These are phyloP conservation scores for Eupithecia vulgata DNA, from an alignment of 2,888 invertebrate species.

Conservation along the genomic window DNA sequence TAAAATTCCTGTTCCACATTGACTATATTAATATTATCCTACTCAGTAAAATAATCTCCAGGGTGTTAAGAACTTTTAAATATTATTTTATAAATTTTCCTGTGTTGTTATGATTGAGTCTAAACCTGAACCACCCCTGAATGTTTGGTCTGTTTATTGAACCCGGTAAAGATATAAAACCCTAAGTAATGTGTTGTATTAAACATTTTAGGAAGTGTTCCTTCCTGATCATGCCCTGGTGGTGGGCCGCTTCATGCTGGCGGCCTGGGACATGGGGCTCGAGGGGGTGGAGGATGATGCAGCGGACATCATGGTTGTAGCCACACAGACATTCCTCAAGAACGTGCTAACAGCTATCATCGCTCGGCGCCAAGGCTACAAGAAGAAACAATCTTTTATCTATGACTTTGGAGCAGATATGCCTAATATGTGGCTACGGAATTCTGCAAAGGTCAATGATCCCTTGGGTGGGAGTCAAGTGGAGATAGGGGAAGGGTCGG, in stretches of 20 bases:
- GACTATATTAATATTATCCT: background rate
- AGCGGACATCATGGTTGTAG: conserved; percentile 91
- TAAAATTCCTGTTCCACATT: background rate
- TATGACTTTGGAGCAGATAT: conserved; percentile 91
- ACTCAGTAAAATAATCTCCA: background rate
- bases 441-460: conserved; percentile 87
- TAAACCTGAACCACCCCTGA: background rate
- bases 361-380: conserved; percentile 88
- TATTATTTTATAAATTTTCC: background rate
- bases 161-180: background rate
- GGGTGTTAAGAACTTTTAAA: background rate
- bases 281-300: conserved; percentile 93
- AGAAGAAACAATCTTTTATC: conserved; percentile 82
- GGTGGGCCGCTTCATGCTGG: conserved; percentile 91
- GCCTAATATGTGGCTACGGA: conserved; percentile 92
- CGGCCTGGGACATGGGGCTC: conserved; percentile 95
- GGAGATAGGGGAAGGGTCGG: conserved; percentile 84
- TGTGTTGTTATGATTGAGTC: background rate
- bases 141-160: background rate
- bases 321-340: conserved; percentile 91
- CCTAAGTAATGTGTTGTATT: background rate
- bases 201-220: conserved; percentile 86
- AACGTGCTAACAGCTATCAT: conserved; percentile 91
- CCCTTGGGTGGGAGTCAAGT: conserved; percentile 84
- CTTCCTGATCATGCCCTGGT: conserved; percentile 93